phyloP scores from a whole-genome alignment of 1,140 invertebrate genomes.

The Sweltsa coloradensis region DNA sequence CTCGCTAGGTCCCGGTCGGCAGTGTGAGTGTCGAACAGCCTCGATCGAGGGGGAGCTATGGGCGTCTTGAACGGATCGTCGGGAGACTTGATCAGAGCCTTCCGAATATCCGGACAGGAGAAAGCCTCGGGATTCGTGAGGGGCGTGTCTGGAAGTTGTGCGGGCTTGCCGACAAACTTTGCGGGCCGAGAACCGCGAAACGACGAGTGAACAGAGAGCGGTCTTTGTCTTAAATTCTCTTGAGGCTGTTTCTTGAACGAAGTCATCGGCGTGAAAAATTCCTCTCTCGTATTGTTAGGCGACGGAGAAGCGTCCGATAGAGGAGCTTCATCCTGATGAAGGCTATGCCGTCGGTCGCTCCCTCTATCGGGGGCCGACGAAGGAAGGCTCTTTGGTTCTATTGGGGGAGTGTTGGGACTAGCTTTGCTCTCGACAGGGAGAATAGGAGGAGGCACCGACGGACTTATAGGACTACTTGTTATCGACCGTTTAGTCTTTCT shows the following conservation, averaged over 20 bases:
- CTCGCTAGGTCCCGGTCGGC: conserved; percentile 42
- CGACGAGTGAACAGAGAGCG: conserved; percentile 17
- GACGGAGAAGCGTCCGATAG: conserved; percentile 15
- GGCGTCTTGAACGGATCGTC: conserved; percentile 32
- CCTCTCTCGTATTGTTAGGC: conserved; percentile 5
- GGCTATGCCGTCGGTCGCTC: neutral
- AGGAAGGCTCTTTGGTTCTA: neutral
- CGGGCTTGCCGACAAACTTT: conserved; percentile 8
- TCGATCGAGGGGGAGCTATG: conserved; percentile 31
- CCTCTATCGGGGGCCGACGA: conserved; percentile 2
- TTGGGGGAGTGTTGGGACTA: neutral
- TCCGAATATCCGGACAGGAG: conserved; percentile 24
- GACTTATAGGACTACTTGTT: conserved; percentile 25
- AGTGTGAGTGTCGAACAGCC: conserved; percentile 31
- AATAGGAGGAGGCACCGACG: neutral
- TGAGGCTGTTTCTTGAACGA: conserved; percentile 14
- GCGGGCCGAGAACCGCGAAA: conserved; percentile 5
- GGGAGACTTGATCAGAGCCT: conserved; percentile 19
- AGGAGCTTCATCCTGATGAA: conserved; percentile 17
- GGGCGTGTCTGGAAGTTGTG: conserved; percentile 21
- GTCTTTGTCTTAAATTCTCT: conserved; percentile 9
- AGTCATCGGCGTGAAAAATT: conserved; percentile 17
- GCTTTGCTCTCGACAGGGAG: neutral
- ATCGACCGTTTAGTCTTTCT: conserved; percentile 36
- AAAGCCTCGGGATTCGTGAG: conserved; percentile 25